Percentiles rank a stretch among this genome's conserved stretches.
These are phyloP conservation scores for Bradypus variegatus DNA, from an alignment of 2,797 vertebrate species.

Conservation along the genomic window DNA sequence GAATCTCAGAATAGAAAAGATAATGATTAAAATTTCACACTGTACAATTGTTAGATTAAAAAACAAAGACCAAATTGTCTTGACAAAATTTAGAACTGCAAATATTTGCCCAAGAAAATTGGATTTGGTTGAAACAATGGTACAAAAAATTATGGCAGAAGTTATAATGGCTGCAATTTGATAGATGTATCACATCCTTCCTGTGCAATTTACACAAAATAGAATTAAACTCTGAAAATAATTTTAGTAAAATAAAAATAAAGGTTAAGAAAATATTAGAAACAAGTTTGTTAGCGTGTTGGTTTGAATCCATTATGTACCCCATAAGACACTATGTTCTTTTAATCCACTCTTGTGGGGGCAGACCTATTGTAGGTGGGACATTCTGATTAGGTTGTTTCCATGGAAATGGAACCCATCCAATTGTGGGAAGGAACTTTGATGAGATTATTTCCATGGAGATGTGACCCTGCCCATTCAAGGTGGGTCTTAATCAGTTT, in stretches of 20 bases:
- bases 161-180: constrained; percentile 47
- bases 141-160: constrained; percentile 48
- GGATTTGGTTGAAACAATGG: constrained; percentile 54
- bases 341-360: no score
- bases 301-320: no score
- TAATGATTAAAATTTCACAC: constrained; percentile 45
- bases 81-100: constrained; percentile 60
- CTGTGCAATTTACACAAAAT: constrained; percentile 25
- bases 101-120: constrained; percentile 67
- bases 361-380: no score
- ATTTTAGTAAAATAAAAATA: constrained; percentile 25
- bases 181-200: constrained; percentile 42
- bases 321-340: no score
- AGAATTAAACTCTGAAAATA: constrained; percentile 47
- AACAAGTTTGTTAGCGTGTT: neutral
- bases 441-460: no score
- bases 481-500: no score
- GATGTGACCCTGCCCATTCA: no score
- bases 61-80: constrained; percentile 46
- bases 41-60: neutral
- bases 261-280: constrained; percentile 25
- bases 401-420: no score
- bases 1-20: constrained; percentile 47
- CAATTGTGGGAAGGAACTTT: no score
- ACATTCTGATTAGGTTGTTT: no score